phyloP scores from a whole-genome alignment of 2,113 vertebrate species.

The Equus quagga region DNA sequence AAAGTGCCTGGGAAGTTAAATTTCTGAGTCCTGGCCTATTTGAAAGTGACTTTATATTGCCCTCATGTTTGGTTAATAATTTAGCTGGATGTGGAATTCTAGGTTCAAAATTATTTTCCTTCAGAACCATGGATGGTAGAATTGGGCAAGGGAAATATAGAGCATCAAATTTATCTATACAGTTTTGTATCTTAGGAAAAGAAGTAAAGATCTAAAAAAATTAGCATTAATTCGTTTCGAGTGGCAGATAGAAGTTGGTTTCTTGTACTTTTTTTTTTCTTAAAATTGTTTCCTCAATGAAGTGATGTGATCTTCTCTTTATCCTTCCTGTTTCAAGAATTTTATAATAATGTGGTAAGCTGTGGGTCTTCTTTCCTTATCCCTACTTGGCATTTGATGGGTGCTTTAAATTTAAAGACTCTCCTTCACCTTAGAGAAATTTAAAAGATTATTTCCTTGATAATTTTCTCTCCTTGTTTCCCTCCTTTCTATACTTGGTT shows the following conservation, averaged over 20 bases:
- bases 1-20: background rate
- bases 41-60: conserved; percentile 37
- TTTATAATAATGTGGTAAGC: conserved; percentile 41
- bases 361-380: conserved; percentile 52
- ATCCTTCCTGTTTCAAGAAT: background rate
- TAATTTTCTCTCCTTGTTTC: background rate
- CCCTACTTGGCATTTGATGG: background rate
- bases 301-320: background rate
- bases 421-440: background rate
- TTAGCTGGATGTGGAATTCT: background rate
- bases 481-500: background rate
- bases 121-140: background rate
- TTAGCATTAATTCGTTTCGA: background rate
- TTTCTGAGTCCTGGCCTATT: conserved; percentile 48
- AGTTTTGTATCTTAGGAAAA: conserved; percentile 1
- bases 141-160: background rate
- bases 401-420: background rate
- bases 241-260: background rate
- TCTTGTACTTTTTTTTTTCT: conserved; percentile 1
- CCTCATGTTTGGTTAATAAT: conserved; percentile 25
- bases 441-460: background rate
- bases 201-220: background rate
- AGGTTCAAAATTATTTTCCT: conserved; percentile 37
- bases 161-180: background rate
- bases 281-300: background rate